phyloP scores from a whole-genome alignment of 2,113 vertebrate species.

The Bothrops jararaca region DNA sequence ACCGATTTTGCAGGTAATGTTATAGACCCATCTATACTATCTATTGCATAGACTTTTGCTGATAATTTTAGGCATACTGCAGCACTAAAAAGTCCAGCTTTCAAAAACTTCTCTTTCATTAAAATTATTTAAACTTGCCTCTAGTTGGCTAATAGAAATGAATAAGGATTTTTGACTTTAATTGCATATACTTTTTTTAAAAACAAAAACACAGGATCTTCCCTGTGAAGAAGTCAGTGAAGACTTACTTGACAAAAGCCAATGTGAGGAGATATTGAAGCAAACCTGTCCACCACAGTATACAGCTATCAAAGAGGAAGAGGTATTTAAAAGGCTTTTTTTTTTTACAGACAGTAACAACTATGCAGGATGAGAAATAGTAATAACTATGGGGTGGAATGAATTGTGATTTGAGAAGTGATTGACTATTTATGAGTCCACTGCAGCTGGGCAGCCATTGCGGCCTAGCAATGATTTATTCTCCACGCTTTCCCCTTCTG shows the following conservation, averaged over 20 bases:
- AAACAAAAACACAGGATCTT: conserved; percentile 76
- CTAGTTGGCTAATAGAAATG: background rate
- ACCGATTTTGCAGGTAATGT: background rate
- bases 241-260: conserved; percentile 84
- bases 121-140: background rate
- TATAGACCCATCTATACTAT: background rate
- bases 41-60: background rate
- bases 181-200: background rate
- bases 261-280: conserved; percentile 85
- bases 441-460: background rate
- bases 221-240: conserved; percentile 77
- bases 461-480: background rate
- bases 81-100: background rate
- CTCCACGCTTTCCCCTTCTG: background rate
- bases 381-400: background rate
- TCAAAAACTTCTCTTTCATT: background rate
- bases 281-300: conserved; percentile 85
- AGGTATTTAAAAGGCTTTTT: conserved; percentile 70
- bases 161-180: background rate
- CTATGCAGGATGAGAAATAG: background rate
- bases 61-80: background rate
- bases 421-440: background rate
- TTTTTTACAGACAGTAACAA: background rate
- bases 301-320: conserved; percentile 83
- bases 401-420: background rate